Conservation (phyloP, 1,140 invertebrate species). For the Heliconius melpomene region DNA sequence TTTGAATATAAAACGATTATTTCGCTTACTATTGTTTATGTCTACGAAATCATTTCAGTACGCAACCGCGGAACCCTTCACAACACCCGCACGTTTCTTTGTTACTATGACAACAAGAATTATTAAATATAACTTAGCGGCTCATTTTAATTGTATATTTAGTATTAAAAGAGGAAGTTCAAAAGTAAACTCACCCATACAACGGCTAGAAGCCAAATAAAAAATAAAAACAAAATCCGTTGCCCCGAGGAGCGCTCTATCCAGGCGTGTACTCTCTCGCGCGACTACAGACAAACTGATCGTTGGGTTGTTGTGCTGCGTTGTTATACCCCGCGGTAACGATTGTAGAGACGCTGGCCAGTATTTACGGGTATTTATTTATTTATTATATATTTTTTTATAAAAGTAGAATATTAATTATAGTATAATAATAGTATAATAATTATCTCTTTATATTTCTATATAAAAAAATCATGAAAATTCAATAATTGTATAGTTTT, state of each 20-base stretch:
- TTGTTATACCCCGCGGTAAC: conserved; percentile 59
- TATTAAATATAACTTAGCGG: background rate
- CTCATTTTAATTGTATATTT: background rate
- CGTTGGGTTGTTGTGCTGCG: conserved; percentile 54
- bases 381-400: conserved; percentile 3
- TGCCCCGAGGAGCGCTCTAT: conserved; percentile 65
- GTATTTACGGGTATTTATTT: conserved; percentile 6
- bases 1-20: background rate
- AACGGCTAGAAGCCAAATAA: conserved; percentile 82
- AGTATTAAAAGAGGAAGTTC: conserved; percentile 30
- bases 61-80: conserved; percentile 20
- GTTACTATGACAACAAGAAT: conserved; percentile 37
- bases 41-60: conserved; percentile 47
- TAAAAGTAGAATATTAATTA: background rate
- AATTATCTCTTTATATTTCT: background rate
- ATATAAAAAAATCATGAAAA: background rate
- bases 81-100: conserved; percentile 43
- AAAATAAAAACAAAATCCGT: conserved; percentile 75
- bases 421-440: background rate
- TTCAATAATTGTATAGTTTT: background rate
- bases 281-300: conserved; percentile 74
- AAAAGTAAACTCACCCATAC: conserved; percentile 79
- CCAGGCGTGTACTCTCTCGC: conserved; percentile 48
- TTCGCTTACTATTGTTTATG: conserved; percentile 52
- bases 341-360: conserved; percentile 38